Base-by-base conservation (phyloP, 2,113 vertebrate genomes). In the Stercorarius parasiticus region DNA sequence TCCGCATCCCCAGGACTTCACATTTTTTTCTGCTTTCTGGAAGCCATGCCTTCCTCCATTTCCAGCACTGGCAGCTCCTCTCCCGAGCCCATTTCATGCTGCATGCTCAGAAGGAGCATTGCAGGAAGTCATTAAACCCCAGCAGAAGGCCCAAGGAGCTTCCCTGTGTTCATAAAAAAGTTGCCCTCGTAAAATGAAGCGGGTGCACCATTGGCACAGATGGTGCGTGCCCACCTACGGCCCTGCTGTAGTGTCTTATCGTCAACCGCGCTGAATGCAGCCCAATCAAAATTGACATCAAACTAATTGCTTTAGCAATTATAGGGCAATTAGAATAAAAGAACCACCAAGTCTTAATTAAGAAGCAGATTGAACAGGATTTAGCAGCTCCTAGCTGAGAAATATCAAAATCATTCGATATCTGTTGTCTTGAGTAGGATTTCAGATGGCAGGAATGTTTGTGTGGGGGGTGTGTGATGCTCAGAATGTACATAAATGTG, bases 231-330 rank as follows among this genome's bases (percentile, higher is more conserved):
- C 92, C 92, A 82, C 95, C 38, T 87, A 32, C 91, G 77, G 67
- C 80, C 80, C 25, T 27, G 62, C 76, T 53, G 29, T 18, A 53
- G 40, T 13, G 43, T 72, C 69, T 45, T 8, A 49, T 23, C 83
- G 7, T 53, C 94, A 81, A 4, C 74, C 3, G 1, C 5, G 4
- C 66, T 15, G 29, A 93, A 52, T 16, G 40, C 86, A 85, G 82
- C 36, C 26, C 2, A 71, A 23, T 73, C 85, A 94, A 82, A 93
- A 83, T 7, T 92, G 82, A 77, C 93, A 96, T 88, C 20, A 5
- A 84, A 55, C 93, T 96, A 97, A 97, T 96, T 97, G 93, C 96
- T 96, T 79, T 38, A 95, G 95, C 97, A 95, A 96, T 97, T 96
- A 96, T n/a, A 91, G 86, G 79, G 91, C 94, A 96, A 95, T 97